A percentile compares a stretch with the other conserved stretches of the same genome.
These are phyloP conservation scores for Cryptoprocta ferox DNA, from an alignment of 2,797 vertebrate genomes.

Conservation along the genomic window DNA sequence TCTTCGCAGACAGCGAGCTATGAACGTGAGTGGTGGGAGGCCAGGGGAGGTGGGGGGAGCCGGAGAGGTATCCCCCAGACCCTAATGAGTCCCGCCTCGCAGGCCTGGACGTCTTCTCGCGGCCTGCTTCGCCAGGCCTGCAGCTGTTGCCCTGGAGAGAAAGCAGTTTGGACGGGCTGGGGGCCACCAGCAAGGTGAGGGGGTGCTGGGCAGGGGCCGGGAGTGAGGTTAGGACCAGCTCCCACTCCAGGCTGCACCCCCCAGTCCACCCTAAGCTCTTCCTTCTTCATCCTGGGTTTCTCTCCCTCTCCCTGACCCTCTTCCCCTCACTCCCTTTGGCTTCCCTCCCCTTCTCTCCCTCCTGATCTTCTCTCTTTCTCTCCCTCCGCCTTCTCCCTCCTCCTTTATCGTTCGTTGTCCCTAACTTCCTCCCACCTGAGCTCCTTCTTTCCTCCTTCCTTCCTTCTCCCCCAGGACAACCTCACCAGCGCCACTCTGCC, in stretches of 20 bases:
- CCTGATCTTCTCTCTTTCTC: neutral
- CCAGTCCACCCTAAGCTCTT: neutral
- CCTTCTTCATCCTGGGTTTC: neutral
- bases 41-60: rapidly evolving
- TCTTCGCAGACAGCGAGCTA: constrained; percentile 87
- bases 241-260: neutral
- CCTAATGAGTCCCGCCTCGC: neutral
- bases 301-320: neutral
- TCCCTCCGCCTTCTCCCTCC: neutral
- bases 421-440: neutral
- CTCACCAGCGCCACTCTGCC: constrained; percentile 83
- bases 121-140: constrained; percentile 85
- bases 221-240: neutral
- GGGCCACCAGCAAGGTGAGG: constrained; percentile 83
- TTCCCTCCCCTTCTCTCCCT: neutral
- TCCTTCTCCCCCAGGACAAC: constrained; percentile 69
- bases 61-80: neutral
- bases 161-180: constrained; percentile 91
- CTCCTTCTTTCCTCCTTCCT: neutral
- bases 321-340: neutral
- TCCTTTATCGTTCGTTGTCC: neutral
- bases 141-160: constrained; percentile 91
- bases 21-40: constrained; percentile 87
- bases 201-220: neutral
- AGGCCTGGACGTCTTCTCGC: constrained; percentile 76